Base-by-base conservation (phyloP, 92 coral and sea anemone species). In the Umimayanthus kanabou region DNA sequence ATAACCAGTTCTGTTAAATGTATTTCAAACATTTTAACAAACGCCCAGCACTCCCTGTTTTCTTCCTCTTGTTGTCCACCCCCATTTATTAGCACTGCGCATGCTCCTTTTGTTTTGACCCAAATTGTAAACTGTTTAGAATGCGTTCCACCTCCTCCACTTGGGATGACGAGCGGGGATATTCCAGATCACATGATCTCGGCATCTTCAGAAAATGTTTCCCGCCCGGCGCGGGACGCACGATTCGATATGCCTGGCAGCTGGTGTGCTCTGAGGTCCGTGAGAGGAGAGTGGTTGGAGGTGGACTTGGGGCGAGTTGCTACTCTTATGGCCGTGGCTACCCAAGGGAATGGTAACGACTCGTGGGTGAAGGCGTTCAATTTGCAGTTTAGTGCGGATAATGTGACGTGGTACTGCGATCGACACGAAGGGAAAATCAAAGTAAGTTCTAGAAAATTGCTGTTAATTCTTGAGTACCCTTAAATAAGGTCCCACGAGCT, bases 391-490 rank as follows among this genome's bases (percentile, higher is more conserved):
- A 95, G 98, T 49, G 85, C 28, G 28, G 93, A 95, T 49, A 57
- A 71, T 40, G 83, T 49, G 74, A 90, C 88, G 25, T 95, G 98
- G 98, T 91, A 90, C 79, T 95, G 98, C 85, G 94, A 94, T 80
- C 91, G 96, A 23, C 88, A 92, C 45, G 94, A 92, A 4, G 90
- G 66, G 13, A 87, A 78, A 7, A 88, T 88, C 40, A 90, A 93
- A 96, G 98, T 93, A 43, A 33, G 61, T 73, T 61, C 26, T 61
- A 61, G 37, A 16, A 16, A 55, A 11, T 20, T 61, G 4, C 15
- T 61, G 7, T 13, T 14, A 61, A 61, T 20, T 22, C n/a, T 0
- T 22, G 25, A 61, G 7, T 61, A 9, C n/a, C n/a, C 26, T 61
- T 20, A 61, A 22, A 0, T 23, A 61, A 3, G 58, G 58, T 53